A percentile compares a stretch with the other conserved stretches of the same genome.
These are phyloP conservation scores for Agrilus cyanescens DNA, from an alignment of 2,888 invertebrate genomes.

Conservation along the genomic window DNA sequence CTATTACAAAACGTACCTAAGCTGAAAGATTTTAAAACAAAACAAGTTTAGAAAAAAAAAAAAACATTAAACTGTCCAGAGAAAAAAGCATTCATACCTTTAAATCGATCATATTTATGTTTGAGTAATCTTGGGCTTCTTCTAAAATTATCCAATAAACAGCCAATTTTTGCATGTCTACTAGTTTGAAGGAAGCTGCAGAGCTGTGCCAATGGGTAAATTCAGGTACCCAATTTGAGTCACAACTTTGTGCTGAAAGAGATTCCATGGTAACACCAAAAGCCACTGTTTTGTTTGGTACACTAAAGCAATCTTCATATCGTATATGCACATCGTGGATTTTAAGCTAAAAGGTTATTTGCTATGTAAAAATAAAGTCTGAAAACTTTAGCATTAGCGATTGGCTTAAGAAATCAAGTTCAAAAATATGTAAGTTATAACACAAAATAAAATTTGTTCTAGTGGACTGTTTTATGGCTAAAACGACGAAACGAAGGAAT, in stretches of 20 bases:
- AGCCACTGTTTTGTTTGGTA: conserved; percentile 59
- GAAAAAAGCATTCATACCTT: conserved; percentile 40
- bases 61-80: conserved; percentile 3
- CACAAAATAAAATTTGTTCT: too few species aligned
- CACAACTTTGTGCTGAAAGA: conserved; percentile 86
- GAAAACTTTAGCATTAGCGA: too few species aligned
- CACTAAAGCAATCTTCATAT: conserved; percentile 78
- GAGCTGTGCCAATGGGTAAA: conserved; percentile 50
- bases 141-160: conserved; percentile 80
- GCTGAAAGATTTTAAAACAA: background rate
- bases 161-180: conserved; percentile 79
- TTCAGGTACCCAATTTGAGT: conserved; percentile 71
- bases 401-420: too few species aligned
- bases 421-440: too few species aligned
- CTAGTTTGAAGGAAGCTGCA: conserved; percentile 69
- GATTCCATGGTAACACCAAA: conserved; percentile 81
- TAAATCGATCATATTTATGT: conserved; percentile 55
- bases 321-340: conserved; percentile 92
- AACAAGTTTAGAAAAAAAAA: background rate
- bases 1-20: too few species aligned
- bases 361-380: background rate
- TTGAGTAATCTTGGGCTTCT: conserved; percentile 52
- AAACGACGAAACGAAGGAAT: too few species aligned
- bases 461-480: too few species aligned
- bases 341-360: conserved; percentile 51